Percentiles rank a stretch among this genome's conserved stretches.
Conservation (phyloP, 2,113 vertebrate genomes). For the Cyphomyrus discorhynchus region DNA sequence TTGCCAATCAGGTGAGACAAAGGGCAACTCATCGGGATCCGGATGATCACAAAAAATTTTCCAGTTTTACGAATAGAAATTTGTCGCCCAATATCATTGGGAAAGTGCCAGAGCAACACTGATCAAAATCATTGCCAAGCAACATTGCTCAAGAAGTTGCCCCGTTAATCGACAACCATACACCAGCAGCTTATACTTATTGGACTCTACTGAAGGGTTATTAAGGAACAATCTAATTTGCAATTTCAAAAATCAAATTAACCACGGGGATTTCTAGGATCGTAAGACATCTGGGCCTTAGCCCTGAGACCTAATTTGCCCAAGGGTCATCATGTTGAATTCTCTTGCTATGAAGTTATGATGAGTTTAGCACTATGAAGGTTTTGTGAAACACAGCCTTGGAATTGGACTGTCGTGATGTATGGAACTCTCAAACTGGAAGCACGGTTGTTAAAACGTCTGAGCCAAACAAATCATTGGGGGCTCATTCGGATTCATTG, state of each 20-base stretch:
- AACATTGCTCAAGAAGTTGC: background rate
- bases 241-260: background rate
- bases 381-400: background rate
- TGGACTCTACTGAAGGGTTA: background rate
- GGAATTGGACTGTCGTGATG: background rate
- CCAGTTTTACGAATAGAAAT: background rate
- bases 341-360: background rate
- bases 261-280: background rate
- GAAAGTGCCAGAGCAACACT: background rate
- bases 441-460: background rate
- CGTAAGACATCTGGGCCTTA: background rate
- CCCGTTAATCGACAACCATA: background rate
- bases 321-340: background rate
- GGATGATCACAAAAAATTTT: background rate
- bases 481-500: background rate
- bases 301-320: background rate
- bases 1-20: background rate
- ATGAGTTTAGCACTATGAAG: background rate
- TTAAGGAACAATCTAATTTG: background rate
- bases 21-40: background rate
- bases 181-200: background rate
- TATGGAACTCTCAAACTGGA: background rate
- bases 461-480: background rate
- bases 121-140: background rate
- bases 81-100: background rate